Evolutionary conservation across 2,888 invertebrate genomes (phyloP), one percentile per base, ranked within the genome.

Genomic region (Cetonia aurata): DNA sequence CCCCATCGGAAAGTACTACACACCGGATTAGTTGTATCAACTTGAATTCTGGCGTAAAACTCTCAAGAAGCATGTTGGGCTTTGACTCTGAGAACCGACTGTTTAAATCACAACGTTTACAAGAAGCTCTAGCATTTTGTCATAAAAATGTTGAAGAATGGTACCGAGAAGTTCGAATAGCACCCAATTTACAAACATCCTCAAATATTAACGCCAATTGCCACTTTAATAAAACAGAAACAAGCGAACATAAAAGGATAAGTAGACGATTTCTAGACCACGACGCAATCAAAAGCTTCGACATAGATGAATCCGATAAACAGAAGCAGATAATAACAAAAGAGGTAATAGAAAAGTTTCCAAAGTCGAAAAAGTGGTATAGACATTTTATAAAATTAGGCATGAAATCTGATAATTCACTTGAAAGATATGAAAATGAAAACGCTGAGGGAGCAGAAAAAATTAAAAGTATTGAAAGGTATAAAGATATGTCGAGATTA

Each of bases 401-500:
- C 69, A 86, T 86, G 57, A 86, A 72, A 85, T 4, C 87, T 84
- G 74, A 86, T 83, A 76, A 48, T 79, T 37, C 71, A 12, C 68
- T 68, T 1, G 73, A 75, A 25, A 77, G 77, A 41, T 76, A 77
- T 56, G 88, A 88, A 68, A 81, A 86, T 0, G 86, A 86, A 79
- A 88, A 88, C 0, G 87, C 90, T 72, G 90, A 91, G 81, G 85
- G 86, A 69, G 88, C 88, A 66, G 89, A 90, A 71, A 91, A 91
- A 79, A 89, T 90, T 75, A 89, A 89, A 83, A 91, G 91, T 72
- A 91, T 91, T 81, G 91, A 91, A 78, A 85, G 91, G 56, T 91
- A 91, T 74, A 90, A 91, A 80, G 91, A 91, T 75, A 91, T 91
- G 91, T 88, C 91, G 3, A 91, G 91, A 79, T 83, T 91, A 70